Evolutionary conservation across 2,113 vertebrate genomes (phyloP), one percentile per base, ranked within the genome.

Genomic region (Forbesichthys papilliferus): DNA sequence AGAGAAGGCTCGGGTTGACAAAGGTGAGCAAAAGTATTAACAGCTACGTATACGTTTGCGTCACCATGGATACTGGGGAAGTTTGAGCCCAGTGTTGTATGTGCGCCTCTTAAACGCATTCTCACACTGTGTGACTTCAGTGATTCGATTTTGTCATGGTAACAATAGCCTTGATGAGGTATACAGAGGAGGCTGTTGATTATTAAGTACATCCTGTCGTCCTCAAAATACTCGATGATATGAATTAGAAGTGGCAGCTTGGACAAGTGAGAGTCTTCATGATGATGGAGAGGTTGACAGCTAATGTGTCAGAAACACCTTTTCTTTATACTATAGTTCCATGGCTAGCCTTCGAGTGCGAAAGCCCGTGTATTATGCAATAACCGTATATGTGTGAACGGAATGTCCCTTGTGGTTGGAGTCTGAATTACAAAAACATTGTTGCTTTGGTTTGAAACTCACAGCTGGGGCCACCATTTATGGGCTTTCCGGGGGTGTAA

Each of bases 11-110:
- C 3, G 11, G 55, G 73, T 77, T 74, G 68, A 80, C 64, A 53
- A 72, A 69, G 68, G 18, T 71, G 79, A 84, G 73, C 77, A 69
- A 72, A 77, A 76, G 66, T 84, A 81, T 51, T 66, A 81, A 71
- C 0, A 0, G 20, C n/a, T 75, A 33, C 52, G 65, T 33, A 66
- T 66, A 64, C 48, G 66, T 48, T n/a, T 74, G 55, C 51, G 69
- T 83, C 56, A 36, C 76, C 64, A 81, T 76, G 73, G 82, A 75
- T 53, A 84, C 73, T 0, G 52, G 27, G 76, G 62, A 74, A 51
- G 64, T 81, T 74, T 27, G 47, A 51, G 64, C 71, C 13, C 13
- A 49, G 76, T 74, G 69, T 46, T 58, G 54, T 51, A 11, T 58
- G 56, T 34, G 65, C 7, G 27, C 27, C 27, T 27, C 27, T 27